Conservation (phyloP, 2,888 invertebrate genomes). For the Synanthedon vespiformis region DNA sequence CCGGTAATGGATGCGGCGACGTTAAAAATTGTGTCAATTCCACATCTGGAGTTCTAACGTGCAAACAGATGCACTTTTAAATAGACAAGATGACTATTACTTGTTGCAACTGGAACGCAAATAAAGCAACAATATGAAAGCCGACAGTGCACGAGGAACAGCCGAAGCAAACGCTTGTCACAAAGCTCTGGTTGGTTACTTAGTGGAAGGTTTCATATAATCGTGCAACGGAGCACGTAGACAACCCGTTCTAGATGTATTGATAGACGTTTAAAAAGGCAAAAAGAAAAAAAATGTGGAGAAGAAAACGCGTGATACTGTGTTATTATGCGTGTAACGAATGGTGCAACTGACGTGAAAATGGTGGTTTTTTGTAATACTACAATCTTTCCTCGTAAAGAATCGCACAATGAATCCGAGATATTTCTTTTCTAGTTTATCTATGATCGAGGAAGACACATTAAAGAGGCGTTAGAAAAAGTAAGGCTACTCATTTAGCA, state of each 20-base stretch:
- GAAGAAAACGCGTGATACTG: slow-evolving; percentile 21
- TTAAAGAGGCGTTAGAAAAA: too few species aligned
- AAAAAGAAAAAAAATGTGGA: slow-evolving; percentile 21
- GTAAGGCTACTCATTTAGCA: not conserved
- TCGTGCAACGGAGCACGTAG: slow-evolving; percentile 40
- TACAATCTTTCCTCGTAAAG: not conserved
- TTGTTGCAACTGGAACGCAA: not conserved
- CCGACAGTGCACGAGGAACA: slow-evolving; percentile 3
- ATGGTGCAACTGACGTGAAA: not conserved
- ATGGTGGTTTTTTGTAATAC: not conserved
- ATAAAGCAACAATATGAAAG: not conserved
- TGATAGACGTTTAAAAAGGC: slow-evolving; percentile 29
- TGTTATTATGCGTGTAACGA: slow-evolving; percentile 12
- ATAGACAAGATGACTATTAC: not conserved
- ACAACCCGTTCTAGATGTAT: slow-evolving; percentile 32
- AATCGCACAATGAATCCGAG: not conserved
- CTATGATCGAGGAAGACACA: too few species aligned
- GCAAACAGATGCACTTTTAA: not conserved
- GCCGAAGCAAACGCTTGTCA: not conserved
- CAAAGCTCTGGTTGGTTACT: not conserved
- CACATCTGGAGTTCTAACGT: not conserved
- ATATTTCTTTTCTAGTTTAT: not conserved
- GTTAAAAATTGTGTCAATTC: not conserved
- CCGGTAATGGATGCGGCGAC: slow-evolving; percentile 1
- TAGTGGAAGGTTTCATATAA: slow-evolving; percentile 1